These are phyloP conservation scores for Zalophus californianus DNA, from an alignment of 2,797 vertebrate species.

Conservation along the genomic window DNA sequence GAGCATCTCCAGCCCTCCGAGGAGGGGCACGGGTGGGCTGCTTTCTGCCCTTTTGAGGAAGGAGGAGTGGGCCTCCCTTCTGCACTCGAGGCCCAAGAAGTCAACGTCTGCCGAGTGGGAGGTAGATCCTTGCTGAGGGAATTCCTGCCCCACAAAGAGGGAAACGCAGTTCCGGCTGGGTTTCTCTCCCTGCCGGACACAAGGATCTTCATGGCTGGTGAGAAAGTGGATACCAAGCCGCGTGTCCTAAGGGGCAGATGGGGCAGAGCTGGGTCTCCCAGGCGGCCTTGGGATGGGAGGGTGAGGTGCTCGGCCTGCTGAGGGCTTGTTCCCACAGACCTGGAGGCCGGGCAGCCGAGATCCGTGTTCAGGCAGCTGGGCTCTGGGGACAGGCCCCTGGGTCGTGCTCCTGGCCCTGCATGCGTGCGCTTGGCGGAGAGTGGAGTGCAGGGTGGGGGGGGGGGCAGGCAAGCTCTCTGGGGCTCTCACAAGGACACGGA, in stretches of 20 bases:
- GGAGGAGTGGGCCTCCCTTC: neutral
- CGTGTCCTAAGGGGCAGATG: neutral
- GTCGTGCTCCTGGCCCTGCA: too few relatives aligned
- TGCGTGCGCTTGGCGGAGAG: too few relatives aligned
- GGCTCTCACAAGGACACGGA: neutral
- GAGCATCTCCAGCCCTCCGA: neutral
- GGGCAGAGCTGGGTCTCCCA: neutral
- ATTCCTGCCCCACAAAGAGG: neutral
- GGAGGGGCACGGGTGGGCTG: neutral
- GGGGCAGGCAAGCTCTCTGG: too few relatives aligned
- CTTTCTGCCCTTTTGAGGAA: neutral
- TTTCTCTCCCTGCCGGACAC: neutral
- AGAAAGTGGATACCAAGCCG: neutral
- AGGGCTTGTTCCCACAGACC: neutral
- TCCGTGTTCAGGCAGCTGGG: neutral
- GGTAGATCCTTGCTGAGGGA: neutral
- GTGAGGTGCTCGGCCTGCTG: too few relatives aligned
- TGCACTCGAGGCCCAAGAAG: neutral
- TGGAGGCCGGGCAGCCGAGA: accelerated
- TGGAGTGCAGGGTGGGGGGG: too few relatives aligned
- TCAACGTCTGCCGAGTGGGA: neutral
- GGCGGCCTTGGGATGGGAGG: neutral
- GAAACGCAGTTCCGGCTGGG: neutral
- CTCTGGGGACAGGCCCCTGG: neutral
- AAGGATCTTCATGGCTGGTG: neutral